Percentiles rank a stretch among this genome's conserved stretches.
Conservation (phyloP, 2,888 invertebrate genomes). For the Timema cristinae region DNA sequence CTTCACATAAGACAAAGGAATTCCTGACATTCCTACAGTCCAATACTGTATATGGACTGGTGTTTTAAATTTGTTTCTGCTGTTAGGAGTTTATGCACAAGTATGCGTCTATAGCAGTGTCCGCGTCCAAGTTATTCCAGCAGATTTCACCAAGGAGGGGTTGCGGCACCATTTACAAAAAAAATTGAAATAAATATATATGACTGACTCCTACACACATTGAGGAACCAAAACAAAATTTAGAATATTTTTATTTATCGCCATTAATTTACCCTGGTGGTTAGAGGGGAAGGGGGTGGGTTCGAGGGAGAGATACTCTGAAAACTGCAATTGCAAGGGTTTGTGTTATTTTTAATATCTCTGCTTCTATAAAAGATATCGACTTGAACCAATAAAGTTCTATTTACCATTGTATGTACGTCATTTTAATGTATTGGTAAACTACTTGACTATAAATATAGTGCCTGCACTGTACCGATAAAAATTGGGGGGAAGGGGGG, state of each 20-base stretch:
- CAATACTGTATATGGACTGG: too few species aligned
- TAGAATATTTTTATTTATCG: not conserved
- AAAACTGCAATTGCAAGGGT: not conserved
- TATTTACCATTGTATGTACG: slow-evolving; percentile 2
- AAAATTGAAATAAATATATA: not conserved
- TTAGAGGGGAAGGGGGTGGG: not conserved
- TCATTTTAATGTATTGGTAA: slow-evolving; percentile 7
- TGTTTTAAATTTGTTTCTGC: too few species aligned
- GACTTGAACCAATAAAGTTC: not conserved
- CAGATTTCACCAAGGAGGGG: not conserved
- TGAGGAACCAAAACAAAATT: slow-evolving; percentile 8
- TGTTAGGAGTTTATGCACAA: too few species aligned
- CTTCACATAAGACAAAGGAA: too few species aligned
- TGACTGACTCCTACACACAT: not conserved
- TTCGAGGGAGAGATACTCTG: not conserved
- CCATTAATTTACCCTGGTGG: not conserved
- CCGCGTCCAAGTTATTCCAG: not conserved
- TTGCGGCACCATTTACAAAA: not conserved
- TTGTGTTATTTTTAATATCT: not conserved
- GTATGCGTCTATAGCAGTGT: too few species aligned
- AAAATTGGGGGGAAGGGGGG: not conserved
- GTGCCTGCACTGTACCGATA: not conserved
- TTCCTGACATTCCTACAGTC: too few species aligned
- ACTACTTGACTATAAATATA: not conserved
- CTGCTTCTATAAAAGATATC: slow-evolving; percentile 1